A percentile compares a stretch with the other conserved stretches of the same genome.
phyloP scores from a whole-genome alignment of 1,140 invertebrate genomes.

The Battus philenor region DNA sequence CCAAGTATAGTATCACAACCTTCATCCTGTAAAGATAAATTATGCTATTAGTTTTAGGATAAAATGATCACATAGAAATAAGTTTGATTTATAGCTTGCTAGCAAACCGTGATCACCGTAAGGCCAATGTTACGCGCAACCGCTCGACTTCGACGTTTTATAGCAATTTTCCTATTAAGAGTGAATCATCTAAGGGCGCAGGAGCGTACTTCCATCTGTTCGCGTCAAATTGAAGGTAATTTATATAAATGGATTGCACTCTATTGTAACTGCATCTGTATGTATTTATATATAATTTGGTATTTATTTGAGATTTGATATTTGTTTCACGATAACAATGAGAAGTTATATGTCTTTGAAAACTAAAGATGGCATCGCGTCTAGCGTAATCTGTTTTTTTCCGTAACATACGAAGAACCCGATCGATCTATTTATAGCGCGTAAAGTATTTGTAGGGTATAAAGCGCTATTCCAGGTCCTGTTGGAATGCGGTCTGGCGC shows the following conservation, averaged over 20 bases:
- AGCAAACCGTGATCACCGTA: constrained; percentile 59
- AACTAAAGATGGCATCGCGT: no score
- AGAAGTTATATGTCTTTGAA: no score
- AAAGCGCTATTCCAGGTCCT: constrained; percentile 59
- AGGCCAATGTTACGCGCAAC: constrained; percentile 70
- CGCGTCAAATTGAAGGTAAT: constrained; percentile 47
- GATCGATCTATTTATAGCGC: constrained; percentile 50
- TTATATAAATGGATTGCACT: constrained; percentile 57
- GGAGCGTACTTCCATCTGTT: constrained; percentile 39
- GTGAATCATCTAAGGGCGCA: constrained; percentile 63
- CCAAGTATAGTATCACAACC: constrained; percentile 66
- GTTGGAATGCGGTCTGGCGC: constrained; percentile 67
- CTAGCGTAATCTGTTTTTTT: constrained; percentile 15
- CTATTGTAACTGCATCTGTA: constrained; percentile 29
- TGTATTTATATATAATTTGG: constrained; percentile 12
- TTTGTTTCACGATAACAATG: no score
- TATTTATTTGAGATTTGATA: no score
- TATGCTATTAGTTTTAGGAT: constrained; percentile 44
- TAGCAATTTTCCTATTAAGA: constrained; percentile 69
- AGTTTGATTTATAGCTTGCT: constrained; percentile 45
- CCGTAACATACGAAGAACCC: constrained; percentile 35
- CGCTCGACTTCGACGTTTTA: constrained; percentile 43
- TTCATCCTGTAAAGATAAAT: constrained; percentile 70
- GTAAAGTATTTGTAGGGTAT: constrained; percentile 41
- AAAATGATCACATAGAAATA: constrained; percentile 32